A percentile compares a stretch with the other conserved stretches of the same genome.
Evolutionary conservation across 2,888 invertebrate species (phyloP).

Genomic region (Leucophenga montana): DNA sequence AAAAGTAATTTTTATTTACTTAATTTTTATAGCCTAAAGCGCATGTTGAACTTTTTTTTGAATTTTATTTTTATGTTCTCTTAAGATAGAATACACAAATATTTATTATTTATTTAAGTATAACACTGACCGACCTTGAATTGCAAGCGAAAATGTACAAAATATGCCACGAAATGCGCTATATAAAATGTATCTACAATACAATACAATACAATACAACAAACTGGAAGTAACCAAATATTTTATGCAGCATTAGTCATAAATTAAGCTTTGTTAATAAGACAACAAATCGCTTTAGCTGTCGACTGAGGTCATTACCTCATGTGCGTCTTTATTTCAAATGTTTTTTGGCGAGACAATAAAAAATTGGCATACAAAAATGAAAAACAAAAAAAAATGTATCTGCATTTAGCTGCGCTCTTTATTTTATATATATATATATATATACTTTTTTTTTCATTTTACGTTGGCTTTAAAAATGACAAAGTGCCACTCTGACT

Average conservation of each 20-base stretch:
- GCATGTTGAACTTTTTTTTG: neutral
- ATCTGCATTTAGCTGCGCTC: neutral
- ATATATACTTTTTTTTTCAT: neutral
- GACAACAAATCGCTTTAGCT: constrained; percentile 18
- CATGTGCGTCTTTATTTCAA: constrained; percentile 7
- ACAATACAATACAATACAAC: no score
- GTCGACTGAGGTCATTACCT: constrained; percentile 33
- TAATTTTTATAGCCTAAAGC: neutral
- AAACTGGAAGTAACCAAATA: neutral
- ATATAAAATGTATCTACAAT: neutral
- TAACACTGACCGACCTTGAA: constrained; percentile 8
- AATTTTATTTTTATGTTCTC: neutral
- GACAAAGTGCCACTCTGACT: constrained; percentile 3
- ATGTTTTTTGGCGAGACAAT: neutral
- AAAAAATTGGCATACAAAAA: neutral
- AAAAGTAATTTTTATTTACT: neutral
- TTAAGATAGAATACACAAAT: no score
- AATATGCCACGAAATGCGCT: neutral
- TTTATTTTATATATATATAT: neutral
- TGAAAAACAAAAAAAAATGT: neutral
- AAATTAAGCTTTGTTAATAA: constrained; percentile 12
- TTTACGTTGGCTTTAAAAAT: neutral
- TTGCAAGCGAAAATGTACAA: neutral
- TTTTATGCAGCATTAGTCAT: constrained; percentile 4
- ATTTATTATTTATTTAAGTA: constrained; percentile 8